Percentiles rank a stretch among this genome's conserved stretches.
These are phyloP conservation scores for Caenorhabditis imperialis DNA, from an alignment of 2,888 invertebrate species.

Conservation along the genomic window DNA sequence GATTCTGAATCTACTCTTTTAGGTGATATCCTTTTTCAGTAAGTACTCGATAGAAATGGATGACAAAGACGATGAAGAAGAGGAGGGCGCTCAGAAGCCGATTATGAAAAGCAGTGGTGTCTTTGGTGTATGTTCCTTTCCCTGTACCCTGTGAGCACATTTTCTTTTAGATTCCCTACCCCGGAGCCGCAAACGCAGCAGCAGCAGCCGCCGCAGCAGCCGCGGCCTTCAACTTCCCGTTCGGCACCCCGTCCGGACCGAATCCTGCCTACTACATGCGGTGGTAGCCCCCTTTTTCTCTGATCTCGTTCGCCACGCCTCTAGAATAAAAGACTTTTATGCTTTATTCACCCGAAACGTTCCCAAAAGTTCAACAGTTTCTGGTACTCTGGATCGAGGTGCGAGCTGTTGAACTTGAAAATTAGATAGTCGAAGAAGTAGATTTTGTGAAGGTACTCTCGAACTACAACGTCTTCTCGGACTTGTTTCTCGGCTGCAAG, in stretches of 20 bases:
- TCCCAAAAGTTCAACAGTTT: constrained; percentile 4
- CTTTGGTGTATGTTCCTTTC: constrained; percentile 11
- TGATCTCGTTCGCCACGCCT: constrained; percentile 4
- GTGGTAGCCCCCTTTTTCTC: constrained; percentile 13
- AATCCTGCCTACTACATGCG: constrained; percentile 46
- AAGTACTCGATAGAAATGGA: constrained; percentile 51
- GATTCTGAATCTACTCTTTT: neutral
- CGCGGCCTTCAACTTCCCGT: constrained; percentile 41
- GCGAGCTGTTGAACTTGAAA: constrained; percentile 26
- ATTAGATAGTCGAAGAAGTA: constrained; percentile 48
- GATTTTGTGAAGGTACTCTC: constrained; percentile 43
- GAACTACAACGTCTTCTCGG: constrained; percentile 8
- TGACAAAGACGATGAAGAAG: constrained; percentile 48
- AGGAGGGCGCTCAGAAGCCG: constrained; percentile 13
- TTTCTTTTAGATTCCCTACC: constrained; percentile 22
- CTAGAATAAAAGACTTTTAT: constrained; percentile 34
- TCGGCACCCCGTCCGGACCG: constrained; percentile 19
- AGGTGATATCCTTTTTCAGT: constrained; percentile 29
- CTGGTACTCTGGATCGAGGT: constrained; percentile 21
- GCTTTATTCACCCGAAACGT: neutral
- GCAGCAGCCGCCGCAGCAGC: constrained; percentile 43
- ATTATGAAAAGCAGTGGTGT: constrained; percentile 20
- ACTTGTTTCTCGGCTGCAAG: constrained; percentile 31
- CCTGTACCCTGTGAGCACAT: neutral
- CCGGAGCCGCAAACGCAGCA: constrained; percentile 19